Base-by-base conservation (phyloP, 30 jellyfish, hydroid and myxozoan genomes). In the Turritopsis rubra region DNA sequence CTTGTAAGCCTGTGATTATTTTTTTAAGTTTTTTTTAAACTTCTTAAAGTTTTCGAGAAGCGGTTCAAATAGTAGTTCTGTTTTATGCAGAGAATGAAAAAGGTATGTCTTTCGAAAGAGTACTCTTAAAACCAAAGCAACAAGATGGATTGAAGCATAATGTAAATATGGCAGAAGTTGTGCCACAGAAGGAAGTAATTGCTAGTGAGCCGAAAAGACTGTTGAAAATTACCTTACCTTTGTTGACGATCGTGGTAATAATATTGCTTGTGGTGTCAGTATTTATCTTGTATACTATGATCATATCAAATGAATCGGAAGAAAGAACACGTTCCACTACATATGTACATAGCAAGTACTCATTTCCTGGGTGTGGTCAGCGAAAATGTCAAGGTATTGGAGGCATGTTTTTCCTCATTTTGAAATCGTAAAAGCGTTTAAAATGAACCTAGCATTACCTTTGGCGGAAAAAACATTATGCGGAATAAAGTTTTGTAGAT, bases 61-160 rank as follows among this genome's bases (percentile, higher is more conserved):
- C 60, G 13, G 60, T 13, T 41, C 9, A 13, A 41, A 41, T 5
- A n/a, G n/a, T n/a, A n/a, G n/a, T n/a, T n/a, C n/a, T n/a, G n/a
- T n/a, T n/a, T n/a, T n/a, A n/a, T n/a, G n/a, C n/a, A n/a, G n/a
- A n/a, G n/a, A n/a, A n/a, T n/a, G n/a, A n/a, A n/a, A n/a, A n/a
- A 19, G 19, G 8, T 9, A 68, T 68, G 77, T 68, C 77, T 7
- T 68, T 68, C 77, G 77, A 68, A 68, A 68, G 77, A 68, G 30
- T 27, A 7, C 30, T 68, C 28, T 27, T 68, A 27, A 68, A 68
- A 68, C 28, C 28, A 0, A 27, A 7, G 28, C 23, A 68, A 27
- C 16, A 19, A 1, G 30, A 23, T 68, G 77, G 19, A 68, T 0
- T 60, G 19, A n/a, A n/a, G n/a, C n/a, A n/a, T n/a, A n/a, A 41